These are phyloP conservation scores for Callithrix jacchus DNA, from an alignment of 2,113 vertebrate genomes.

Conservation along the genomic window DNA sequence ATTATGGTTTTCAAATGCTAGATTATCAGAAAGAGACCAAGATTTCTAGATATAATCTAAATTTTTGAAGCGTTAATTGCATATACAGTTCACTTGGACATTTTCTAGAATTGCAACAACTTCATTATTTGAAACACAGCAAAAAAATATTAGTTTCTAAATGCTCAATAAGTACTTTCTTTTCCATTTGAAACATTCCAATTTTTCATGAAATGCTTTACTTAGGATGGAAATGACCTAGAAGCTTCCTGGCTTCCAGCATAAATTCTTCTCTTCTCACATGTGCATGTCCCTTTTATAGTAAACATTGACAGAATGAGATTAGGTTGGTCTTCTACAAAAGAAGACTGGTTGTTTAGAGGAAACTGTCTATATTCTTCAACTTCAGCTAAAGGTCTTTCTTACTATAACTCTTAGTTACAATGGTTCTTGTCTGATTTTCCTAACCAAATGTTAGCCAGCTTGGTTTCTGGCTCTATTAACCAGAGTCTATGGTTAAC, in stretches of 20 bases:
- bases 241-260: neutral
- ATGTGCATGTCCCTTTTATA: neutral
- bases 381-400: neutral
- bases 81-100: conserved; percentile 53
- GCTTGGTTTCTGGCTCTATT: neutral
- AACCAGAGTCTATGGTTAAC: neutral
- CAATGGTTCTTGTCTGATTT: neutral
- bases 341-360: neutral
- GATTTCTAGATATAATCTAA: conserved; percentile 58
- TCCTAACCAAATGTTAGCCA: neutral
- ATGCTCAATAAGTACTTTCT: neutral
- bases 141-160: conserved; percentile 39
- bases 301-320: neutral
- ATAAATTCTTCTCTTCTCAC: conserved; percentile 41
- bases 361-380: neutral
- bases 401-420: neutral
- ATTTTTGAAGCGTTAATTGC: conserved; percentile 44
- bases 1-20: conserved; percentile 6
- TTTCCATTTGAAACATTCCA: neutral
- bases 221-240: conserved; percentile 54
- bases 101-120: conserved; percentile 28
- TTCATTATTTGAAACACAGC: conserved; percentile 64
- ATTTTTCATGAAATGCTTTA: conserved; percentile 44
- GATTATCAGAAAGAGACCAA: conserved; percentile 47
- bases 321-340: neutral